Evolutionary conservation across 1,140 invertebrate genomes (phyloP).

Genomic region (Palaemon carinicauda): DNA sequence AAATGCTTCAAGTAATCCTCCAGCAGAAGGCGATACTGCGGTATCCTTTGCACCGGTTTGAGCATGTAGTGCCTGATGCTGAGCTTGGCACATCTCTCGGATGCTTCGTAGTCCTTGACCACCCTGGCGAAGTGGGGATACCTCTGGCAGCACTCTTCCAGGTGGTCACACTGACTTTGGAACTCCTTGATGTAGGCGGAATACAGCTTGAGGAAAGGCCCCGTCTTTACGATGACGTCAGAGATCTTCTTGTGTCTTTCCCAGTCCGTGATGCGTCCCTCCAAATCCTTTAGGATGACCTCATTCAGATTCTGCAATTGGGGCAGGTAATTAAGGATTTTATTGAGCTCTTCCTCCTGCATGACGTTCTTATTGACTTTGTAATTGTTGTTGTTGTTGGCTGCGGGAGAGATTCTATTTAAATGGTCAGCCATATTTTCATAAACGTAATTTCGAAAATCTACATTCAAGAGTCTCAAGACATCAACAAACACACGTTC

Average conservation of each 20-base stretch:
- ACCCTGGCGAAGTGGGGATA: slow-evolving; percentile 72
- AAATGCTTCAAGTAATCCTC: slow-evolving; percentile 75
- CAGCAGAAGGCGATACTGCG: slow-evolving; percentile 75
- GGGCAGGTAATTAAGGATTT: slow-evolving; percentile 71
- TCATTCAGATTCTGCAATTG: slow-evolving; percentile 73
- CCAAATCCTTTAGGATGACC: slow-evolving; percentile 74
- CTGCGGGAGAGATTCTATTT: slow-evolving; percentile 59
- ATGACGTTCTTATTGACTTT: slow-evolving; percentile 60
- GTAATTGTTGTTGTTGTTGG: background rate
- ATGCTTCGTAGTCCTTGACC: slow-evolving; percentile 75
- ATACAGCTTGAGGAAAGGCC: slow-evolving; percentile 80
- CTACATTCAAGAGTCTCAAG: slow-evolving; percentile 74
- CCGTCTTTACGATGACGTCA: slow-evolving; percentile 80
- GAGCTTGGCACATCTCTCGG: slow-evolving; percentile 72
- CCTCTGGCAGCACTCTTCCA: slow-evolving; percentile 73
- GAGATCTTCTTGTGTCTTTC: slow-evolving; percentile 71
- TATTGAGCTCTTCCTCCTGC: slow-evolving; percentile 68
- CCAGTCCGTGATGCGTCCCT: slow-evolving; percentile 73
- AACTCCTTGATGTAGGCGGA: slow-evolving; percentile 78
- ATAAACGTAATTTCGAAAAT: slow-evolving; percentile 70
- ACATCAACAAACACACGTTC: slow-evolving; percentile 77
- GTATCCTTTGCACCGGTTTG: slow-evolving; percentile 79
- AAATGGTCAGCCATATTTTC: background rate
- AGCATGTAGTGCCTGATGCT: slow-evolving; percentile 78
- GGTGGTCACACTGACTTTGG: slow-evolving; percentile 71